Evolutionary conservation across 1,140 invertebrate species (phyloP), one percentile per base, ranked within the genome.

Genomic region (Microplitis demolitor): DNA sequence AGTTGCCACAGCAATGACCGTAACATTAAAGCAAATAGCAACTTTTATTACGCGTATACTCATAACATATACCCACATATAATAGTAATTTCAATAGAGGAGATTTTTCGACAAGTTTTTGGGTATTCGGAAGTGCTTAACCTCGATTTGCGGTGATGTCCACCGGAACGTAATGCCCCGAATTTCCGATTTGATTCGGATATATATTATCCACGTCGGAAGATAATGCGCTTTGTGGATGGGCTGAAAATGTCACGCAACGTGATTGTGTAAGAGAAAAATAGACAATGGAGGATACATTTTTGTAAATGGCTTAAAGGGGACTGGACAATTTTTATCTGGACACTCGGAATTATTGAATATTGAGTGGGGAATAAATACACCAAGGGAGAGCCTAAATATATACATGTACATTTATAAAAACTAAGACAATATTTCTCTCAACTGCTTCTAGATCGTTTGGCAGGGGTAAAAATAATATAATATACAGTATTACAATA

Each of bases 101-200:
- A 45, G 6, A 45, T 45, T 45, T 45, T 45, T 45, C 6, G 6
- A 45, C 39, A 45, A 45, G 39, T 45, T 45, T 45, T 11, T 6
- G 39, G 39, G 5, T 45, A 45, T 45, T 78, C 80, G 82, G 82
- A 84, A 83, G 78, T 79, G 70, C 77, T 84, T 83, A 83, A 81
- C 79, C 81, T 77, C 81, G 79, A 83, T 83, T 78, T 75, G 74
- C 72, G 76, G 56, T 70, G 60, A 33, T 66, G 74, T 72, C 61
- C 73, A 73, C 63, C 54, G 78, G 75, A 73, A 81, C 78, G 64
- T 68, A 74, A 74, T 74, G 74, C 62, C 66, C 62, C 69, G 37
- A 60, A 61, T 75, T 81, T 78, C 77, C 78, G 79, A 83, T 84
- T 82, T 76, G 79, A 77, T 79, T 79, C 79, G 78, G 79, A 74